Percentiles rank a stretch among this genome's conserved stretches.
Evolutionary conservation across 2,797 vertebrate genomes (phyloP).

Genomic region (Cyclura pinguis): DNA sequence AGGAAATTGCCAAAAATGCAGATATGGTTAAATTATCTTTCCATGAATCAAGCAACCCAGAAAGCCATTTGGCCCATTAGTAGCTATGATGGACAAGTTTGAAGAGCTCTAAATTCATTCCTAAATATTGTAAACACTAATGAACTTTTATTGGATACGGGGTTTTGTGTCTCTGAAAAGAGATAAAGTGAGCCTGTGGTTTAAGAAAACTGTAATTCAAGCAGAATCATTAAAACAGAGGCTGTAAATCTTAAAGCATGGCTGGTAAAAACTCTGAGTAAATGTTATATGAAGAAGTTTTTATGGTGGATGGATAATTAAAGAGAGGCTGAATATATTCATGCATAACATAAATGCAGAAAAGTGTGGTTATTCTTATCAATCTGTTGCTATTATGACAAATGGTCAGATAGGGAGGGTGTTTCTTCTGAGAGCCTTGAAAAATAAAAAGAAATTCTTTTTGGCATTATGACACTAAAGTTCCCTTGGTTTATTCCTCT

Average conservation of each 20-base stretch:
- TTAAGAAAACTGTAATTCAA: constrained; percentile 48
- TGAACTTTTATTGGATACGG: constrained; percentile 56
- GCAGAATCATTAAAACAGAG: constrained; percentile 15
- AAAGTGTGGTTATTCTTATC: neutral
- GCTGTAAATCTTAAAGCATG: constrained; percentile 36
- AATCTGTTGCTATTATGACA: neutral
- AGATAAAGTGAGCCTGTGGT: constrained; percentile 23
- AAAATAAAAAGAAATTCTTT: neutral
- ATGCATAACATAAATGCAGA: neutral
- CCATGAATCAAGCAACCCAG: constrained; percentile 58
- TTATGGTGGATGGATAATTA: constrained; percentile 28
- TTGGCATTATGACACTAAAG: neutral
- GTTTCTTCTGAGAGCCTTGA: neutral
- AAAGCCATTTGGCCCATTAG: constrained; percentile 62
- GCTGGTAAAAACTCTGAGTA: constrained; percentile 32
- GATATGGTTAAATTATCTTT: constrained; percentile 52
- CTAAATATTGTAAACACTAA: constrained; percentile 65
- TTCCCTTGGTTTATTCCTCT: neutral
- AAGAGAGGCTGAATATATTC: constrained; percentile 8
- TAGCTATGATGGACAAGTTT: constrained; percentile 54
- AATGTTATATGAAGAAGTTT: constrained; percentile 21
- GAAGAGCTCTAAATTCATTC: constrained; percentile 53
- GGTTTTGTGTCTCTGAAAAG: constrained; percentile 44
- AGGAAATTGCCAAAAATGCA: constrained; percentile 31
- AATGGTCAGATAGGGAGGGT: neutral